Percentiles rank a stretch among this genome's conserved stretches.
phyloP scores from a whole-genome alignment of 2,888 invertebrate species.

The Agapetus fuscipes region DNA sequence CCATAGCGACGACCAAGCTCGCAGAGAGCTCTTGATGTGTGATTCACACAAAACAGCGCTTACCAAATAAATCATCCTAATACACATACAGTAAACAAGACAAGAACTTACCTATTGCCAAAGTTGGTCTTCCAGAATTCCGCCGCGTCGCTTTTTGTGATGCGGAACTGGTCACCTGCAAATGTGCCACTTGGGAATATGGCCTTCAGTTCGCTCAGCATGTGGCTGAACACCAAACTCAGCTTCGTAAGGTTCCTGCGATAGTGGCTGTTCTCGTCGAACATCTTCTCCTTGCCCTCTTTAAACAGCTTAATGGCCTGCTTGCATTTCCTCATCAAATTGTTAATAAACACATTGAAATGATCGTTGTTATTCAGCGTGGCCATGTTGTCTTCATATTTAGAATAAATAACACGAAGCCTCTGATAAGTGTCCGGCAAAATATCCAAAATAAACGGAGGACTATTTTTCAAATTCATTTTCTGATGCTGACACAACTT shows the following conservation, averaged over 20 bases:
- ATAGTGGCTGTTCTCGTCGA: constrained; percentile 87
- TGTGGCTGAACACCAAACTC: constrained; percentile 98
- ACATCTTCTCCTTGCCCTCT: constrained; percentile 98
- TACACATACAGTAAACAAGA: no score
- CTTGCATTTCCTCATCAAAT: constrained; percentile 97
- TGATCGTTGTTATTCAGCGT: constrained; percentile 91
- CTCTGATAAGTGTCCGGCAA: constrained; percentile 98
- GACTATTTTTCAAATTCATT: constrained; percentile 98
- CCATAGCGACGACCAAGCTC: no score
- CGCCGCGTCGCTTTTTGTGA: constrained; percentile 98
- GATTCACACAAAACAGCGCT: no score
- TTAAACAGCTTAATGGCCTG: constrained; percentile 97
- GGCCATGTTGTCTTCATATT: constrained; percentile 94
- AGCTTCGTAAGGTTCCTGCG: constrained; percentile 94
- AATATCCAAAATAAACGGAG: constrained; percentile 98
- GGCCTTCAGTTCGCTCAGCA: constrained; percentile 98
- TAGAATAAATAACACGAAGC: constrained; percentile 86
- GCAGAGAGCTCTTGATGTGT: no score
- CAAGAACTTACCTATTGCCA: constrained; percentile 79
- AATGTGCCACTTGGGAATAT: constrained; percentile 95
- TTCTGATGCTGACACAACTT: constrained; percentile 97
- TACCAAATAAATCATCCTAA: no score
- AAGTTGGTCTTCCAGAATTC: constrained; percentile 97
- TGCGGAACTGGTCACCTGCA: constrained; percentile 94
- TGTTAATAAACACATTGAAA: constrained; percentile 95